phyloP scores from a whole-genome alignment of 2,797 vertebrate species.

The Siniperca obscura region DNA sequence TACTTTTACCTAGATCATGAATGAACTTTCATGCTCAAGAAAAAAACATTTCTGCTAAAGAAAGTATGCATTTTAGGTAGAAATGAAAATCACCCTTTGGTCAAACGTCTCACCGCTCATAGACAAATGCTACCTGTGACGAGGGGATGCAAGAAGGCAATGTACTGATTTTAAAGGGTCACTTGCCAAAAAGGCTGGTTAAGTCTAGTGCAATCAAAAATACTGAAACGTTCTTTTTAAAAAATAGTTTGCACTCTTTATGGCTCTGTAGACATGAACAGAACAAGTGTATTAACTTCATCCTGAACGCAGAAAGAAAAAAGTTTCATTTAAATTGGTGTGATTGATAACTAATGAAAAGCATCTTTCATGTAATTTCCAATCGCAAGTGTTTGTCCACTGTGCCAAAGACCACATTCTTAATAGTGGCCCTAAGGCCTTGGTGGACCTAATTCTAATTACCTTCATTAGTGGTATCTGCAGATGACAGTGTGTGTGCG shows the following conservation, averaged over 20 bases:
- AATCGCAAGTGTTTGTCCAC: constrained; percentile 21
- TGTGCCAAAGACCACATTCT: constrained; percentile 58
- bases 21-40: neutral
- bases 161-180: neutral
- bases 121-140: no score
- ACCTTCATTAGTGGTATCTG: constrained; percentile 83
- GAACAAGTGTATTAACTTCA: constrained; percentile 24
- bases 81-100: neutral
- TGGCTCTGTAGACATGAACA: constrained; percentile 1
- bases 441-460: constrained; percentile 82
- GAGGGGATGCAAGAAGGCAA: neutral
- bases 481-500: constrained; percentile 58
- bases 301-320: constrained; percentile 15
- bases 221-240: neutral
- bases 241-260: neutral
- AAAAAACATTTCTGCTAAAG: neutral
- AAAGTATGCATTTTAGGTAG: no score
- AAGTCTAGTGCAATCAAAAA: neutral
- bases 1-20: neutral
- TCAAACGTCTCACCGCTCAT: neutral
- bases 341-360: constrained; percentile 45
- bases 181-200: neutral
- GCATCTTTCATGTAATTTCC: constrained; percentile 60
- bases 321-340: constrained; percentile 12
- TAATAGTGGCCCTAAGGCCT: constrained; percentile 78